A percentile compares a stretch with the other conserved stretches of the same genome.
phyloP scores from a whole-genome alignment of 2,888 invertebrate genomes.

The Drosophila pseudotakahashii region DNA sequence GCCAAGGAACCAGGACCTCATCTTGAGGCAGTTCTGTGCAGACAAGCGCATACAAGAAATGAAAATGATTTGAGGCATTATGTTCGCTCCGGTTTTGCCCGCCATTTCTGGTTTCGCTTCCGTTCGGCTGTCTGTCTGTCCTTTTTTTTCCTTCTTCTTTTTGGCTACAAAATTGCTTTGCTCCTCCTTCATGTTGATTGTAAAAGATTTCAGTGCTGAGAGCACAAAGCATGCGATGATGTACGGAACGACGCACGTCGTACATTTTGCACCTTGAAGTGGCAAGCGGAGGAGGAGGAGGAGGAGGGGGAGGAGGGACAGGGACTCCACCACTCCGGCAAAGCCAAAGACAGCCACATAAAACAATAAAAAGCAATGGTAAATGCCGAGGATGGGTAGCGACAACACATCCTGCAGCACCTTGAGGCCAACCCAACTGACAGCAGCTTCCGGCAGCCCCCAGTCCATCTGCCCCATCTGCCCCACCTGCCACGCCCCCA shows the following conservation, averaged over 20 bases:
- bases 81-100: slow-evolving; percentile 43
- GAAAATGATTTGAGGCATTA: slow-evolving; percentile 78
- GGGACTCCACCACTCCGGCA: background rate
- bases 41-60: slow-evolving; percentile 62
- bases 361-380: slow-evolving; percentile 67
- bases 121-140: slow-evolving; percentile 21
- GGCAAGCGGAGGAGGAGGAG: slow-evolving; percentile 20
- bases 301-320: too few species aligned
- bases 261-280: slow-evolving; percentile 69
- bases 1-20: slow-evolving; percentile 17
- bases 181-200: slow-evolving; percentile 57
- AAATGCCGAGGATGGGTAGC: slow-evolving; percentile 43
- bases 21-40: slow-evolving; percentile 51
- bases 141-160: slow-evolving; percentile 32
- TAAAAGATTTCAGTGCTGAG: slow-evolving; percentile 71
- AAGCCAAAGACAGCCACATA: slow-evolving; percentile 53
- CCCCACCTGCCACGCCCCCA: slow-evolving; percentile 42
- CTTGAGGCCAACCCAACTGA: slow-evolving; percentile 56
- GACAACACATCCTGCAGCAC: slow-evolving; percentile 48
- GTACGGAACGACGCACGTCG: slow-evolving; percentile 58
- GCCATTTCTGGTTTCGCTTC: slow-evolving; percentile 19
- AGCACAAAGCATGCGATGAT: slow-evolving; percentile 70
- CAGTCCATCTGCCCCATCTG: background rate
- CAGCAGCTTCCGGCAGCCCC: slow-evolving; percentile 56
- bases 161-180: slow-evolving; percentile 61